Evolutionary conservation across 53 echinoderm and acorn worm genomes (phyloP), one percentile per base, ranked within the genome.

Genomic region (Holothuria leucospilota): DNA sequence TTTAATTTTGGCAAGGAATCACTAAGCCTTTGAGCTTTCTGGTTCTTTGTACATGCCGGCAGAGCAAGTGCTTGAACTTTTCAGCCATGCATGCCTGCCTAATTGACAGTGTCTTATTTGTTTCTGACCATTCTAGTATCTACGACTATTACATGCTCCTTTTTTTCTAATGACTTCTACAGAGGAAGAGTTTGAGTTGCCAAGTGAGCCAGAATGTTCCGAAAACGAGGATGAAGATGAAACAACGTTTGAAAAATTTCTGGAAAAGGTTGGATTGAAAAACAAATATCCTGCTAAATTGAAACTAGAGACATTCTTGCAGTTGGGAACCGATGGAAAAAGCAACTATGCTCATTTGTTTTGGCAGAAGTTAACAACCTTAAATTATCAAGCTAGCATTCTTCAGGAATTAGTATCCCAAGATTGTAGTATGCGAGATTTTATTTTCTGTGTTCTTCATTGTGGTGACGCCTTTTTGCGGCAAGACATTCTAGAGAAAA

Each of bases 401-500:
- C 77, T 53, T 26, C 77, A 77, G 18, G 16, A 77, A 20, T 21
- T 28, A 23, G 28, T 53, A 27, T 51, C 77, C 23, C 46, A 53
- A 51, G 38, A 49, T 13, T 77, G 25, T 51, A 77, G 77, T 25
- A 77, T 77, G 77, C 46, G 77, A 53, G 77, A 77, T 77, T 77
- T 77, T 26, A 51, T 77, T 51, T 77, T 49, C 27, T 20, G 51
- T 23, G 52, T 77, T 27, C 46, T 77, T 23, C 77, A 77, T 20
- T 77, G 77, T 51, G 51, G 51, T 77, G 77, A 77, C 46, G 77
- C 46, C 49, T 78, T 78, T n/a, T 25, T 56, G 20, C 12, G 78
- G 8, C 78, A 78, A 58, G 78, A 78, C 26, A 78, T 78, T 10
- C 29, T 78, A 13, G 78, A 78, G 29, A 78, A 78, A 78, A 78